Evolutionary conservation across 2,113 vertebrate species (phyloP).

Genomic region (Diphyllodes magnificus): DNA sequence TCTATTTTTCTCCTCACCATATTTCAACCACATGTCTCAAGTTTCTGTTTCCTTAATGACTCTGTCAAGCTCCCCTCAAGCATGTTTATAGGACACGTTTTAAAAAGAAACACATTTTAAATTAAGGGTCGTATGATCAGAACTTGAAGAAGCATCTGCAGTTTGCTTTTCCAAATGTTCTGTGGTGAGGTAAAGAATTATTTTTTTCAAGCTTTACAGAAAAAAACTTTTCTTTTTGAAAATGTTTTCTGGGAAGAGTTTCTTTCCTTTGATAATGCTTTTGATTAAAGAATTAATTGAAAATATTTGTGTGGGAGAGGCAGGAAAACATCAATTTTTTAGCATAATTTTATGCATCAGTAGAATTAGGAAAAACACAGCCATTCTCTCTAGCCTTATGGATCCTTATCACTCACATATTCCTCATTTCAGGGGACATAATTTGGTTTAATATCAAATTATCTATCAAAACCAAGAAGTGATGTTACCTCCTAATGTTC

Average conservation of each 20-base stretch:
- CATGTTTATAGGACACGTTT: not conserved
- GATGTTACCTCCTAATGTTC: not conserved
- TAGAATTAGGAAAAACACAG: not conserved
- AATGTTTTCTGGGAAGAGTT: not conserved
- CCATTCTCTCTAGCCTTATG: not conserved
- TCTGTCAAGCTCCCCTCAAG: not conserved
- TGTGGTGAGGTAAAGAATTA: not conserved
- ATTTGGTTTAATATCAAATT: not conserved
- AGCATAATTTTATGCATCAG: not conserved
- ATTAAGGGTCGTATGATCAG: not conserved
- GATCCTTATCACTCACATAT: not conserved
- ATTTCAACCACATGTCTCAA: slow-evolving; percentile 49
- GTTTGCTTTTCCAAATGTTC: slow-evolving; percentile 4
- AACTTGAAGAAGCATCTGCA: slow-evolving; percentile 31
- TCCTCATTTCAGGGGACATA: not conserved
- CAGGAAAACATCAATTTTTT: not conserved
- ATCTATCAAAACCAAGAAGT: not conserved
- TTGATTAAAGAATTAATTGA: not conserved
- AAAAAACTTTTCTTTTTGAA: not conserved
- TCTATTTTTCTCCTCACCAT: slow-evolving; percentile 28
- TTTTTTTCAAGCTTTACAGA: not conserved
- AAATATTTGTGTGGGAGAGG: not conserved
- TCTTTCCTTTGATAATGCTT: slow-evolving; percentile 2
- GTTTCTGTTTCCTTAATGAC: not conserved
- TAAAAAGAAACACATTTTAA: slow-evolving; percentile 53